phyloP scores from a whole-genome alignment of 2,797 vertebrate genomes.

The Otolemur crassicaudatus region DNA sequence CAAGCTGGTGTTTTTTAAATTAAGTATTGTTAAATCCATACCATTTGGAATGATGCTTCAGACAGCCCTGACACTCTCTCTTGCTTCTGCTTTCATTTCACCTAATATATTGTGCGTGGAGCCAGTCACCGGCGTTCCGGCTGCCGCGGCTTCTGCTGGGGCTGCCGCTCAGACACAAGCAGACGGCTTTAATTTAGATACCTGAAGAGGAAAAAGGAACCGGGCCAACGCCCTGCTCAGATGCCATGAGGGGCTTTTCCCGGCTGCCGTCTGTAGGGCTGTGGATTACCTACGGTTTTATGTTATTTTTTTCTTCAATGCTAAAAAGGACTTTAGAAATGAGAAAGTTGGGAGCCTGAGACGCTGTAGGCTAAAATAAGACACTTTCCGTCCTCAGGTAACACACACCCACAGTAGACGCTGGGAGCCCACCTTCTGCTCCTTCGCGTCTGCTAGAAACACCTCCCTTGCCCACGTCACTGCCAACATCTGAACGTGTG shows the following conservation, averaged over 20 bases:
- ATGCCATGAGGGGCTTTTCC: slow-evolving; percentile 57
- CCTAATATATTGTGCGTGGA: slow-evolving; percentile 66
- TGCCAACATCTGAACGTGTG: too few species aligned
- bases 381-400: slow-evolving; percentile 25
- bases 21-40: slow-evolving; percentile 83
- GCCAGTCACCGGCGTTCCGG: background rate
- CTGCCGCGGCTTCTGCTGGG: slow-evolving; percentile 15
- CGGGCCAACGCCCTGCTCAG: slow-evolving; percentile 47
- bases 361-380: slow-evolving; percentile 14
- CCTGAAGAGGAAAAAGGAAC: slow-evolving; percentile 71
- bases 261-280: background rate
- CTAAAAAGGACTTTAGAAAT: slow-evolving; percentile 46
- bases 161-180: slow-evolving; percentile 55
- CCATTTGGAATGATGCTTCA: slow-evolving; percentile 82
- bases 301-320: slow-evolving; percentile 56
- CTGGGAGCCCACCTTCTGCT: background rate
- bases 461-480: background rate
- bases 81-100: slow-evolving; percentile 79
- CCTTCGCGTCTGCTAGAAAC: background rate
- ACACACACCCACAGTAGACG: background rate
- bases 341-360: slow-evolving; percentile 40
- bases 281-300: slow-evolving; percentile 56
- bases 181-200: slow-evolving; percentile 80
- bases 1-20: slow-evolving; percentile 86
- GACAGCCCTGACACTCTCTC: slow-evolving; percentile 74